A percentile compares a stretch with the other conserved stretches of the same genome.
Conservation (phyloP, 2,888 invertebrate species). For the Catocala nupta region DNA sequence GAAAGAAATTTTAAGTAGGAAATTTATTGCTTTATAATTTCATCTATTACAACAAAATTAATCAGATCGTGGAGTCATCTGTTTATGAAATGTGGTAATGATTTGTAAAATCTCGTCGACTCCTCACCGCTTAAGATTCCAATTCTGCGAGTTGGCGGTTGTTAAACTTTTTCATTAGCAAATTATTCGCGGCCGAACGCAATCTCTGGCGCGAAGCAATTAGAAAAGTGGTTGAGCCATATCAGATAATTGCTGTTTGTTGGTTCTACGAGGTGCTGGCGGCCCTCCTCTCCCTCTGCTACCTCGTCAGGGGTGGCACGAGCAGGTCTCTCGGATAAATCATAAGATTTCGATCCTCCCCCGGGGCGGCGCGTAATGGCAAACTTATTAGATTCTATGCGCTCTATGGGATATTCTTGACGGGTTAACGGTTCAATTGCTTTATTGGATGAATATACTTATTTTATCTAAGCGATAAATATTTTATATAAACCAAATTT, state of each 20-base stretch:
- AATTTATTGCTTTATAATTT: slow-evolving; percentile 7
- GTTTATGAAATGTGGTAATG: slow-evolving; percentile 31
- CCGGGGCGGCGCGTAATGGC: slow-evolving; percentile 18
- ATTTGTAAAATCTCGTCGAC: slow-evolving; percentile 25
- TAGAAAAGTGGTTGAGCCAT: slow-evolving; percentile 31
- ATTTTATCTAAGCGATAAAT: background rate
- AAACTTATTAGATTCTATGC: slow-evolving; percentile 35
- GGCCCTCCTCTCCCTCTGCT: background rate
- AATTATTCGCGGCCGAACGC: slow-evolving; percentile 33
- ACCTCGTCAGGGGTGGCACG: background rate
- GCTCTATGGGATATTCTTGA: slow-evolving; percentile 19
- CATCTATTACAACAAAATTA: slow-evolving; percentile 4
- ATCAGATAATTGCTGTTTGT: slow-evolving; percentile 38
- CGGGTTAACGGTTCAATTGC: slow-evolving; percentile 5
- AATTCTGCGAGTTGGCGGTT: slow-evolving; percentile 23
- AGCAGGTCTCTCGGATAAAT: slow-evolving; percentile 18
- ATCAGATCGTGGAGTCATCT: slow-evolving; percentile 17
- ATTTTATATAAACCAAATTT: too few relatives aligned
- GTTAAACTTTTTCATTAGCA: slow-evolving; percentile 46
- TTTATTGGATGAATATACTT: slow-evolving; percentile 22
- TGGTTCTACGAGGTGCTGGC: slow-evolving; percentile 11
- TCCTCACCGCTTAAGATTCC: slow-evolving; percentile 21
- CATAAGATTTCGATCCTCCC: slow-evolving; percentile 25
- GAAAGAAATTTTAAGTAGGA: too few relatives aligned
- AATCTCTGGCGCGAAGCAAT: slow-evolving; percentile 34